Conservation (phyloP, 2,888 invertebrate species). For the Leistus spinibarbis region DNA sequence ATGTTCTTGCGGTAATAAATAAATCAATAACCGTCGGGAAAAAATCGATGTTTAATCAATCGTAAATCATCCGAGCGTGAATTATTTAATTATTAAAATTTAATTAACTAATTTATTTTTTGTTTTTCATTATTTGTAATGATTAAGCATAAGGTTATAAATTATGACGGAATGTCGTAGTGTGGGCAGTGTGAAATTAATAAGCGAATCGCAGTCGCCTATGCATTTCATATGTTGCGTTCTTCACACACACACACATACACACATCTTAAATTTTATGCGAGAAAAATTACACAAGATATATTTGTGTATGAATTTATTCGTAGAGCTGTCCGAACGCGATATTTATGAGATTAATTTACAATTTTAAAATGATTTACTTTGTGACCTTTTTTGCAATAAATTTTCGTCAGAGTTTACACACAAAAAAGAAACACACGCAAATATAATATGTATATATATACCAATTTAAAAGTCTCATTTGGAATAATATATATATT, state of each 20-base stretch:
- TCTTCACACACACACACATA: not conserved
- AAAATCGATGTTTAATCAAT: not conserved
- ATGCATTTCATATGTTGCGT: conserved; percentile 18
- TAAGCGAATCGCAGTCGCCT: conserved; percentile 31
- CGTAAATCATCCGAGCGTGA: not conserved
- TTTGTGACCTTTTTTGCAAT: not conserved
- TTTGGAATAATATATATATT: no score
- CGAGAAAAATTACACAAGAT: conserved; percentile 10
- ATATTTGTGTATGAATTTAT: conserved; percentile 1
- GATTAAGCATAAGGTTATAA: conserved; percentile 25
- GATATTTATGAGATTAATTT: not conserved
- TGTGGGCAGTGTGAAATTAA: conserved; percentile 38
- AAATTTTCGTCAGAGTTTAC: not conserved
- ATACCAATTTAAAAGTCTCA: no score
- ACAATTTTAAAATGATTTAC: not conserved
- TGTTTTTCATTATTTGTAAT: conserved; percentile 7
- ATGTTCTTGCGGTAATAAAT: not conserved
- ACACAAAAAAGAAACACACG: not conserved
- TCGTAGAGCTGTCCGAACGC: not conserved
- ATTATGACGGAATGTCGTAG: not conserved
- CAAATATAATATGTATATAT: no score
- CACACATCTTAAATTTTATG: conserved; percentile 28
- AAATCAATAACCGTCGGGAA: not conserved
- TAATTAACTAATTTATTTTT: conserved; percentile 7
- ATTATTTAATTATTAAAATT: conserved; percentile 6